Percentiles rank a stretch among this genome's conserved stretches.
These are phyloP conservation scores for Platycheirus rosarum DNA, from an alignment of 2,888 invertebrate genomes.

Conservation along the genomic window DNA sequence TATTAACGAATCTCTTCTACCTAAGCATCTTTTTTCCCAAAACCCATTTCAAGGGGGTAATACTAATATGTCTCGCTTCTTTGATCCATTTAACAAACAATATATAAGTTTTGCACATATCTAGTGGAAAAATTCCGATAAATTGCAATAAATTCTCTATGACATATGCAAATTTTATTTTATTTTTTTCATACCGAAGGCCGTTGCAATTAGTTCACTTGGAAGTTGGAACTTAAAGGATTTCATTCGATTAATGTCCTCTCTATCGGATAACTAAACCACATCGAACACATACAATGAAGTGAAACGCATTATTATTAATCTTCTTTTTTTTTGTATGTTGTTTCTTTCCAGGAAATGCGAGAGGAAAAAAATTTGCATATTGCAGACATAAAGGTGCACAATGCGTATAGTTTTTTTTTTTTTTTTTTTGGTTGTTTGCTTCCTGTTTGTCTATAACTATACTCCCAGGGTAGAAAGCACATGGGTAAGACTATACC, in stretches of 20 bases:
- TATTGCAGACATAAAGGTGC: slow-evolving; percentile 72
- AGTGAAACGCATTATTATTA: slow-evolving; percentile 33
- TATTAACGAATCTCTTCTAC: no score
- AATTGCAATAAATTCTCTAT: slow-evolving; percentile 64
- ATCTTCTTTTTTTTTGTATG: not conserved
- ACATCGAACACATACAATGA: slow-evolving; percentile 7
- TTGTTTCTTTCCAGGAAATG: slow-evolving; percentile 53
- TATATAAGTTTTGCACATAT: slow-evolving; percentile 6
- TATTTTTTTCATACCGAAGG: slow-evolving; percentile 39
- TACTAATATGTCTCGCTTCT: slow-evolving; percentile 47
- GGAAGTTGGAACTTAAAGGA: slow-evolving; percentile 50
- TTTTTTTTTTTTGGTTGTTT: slow-evolving; percentile 50
- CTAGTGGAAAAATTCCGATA: slow-evolving; percentile 58
- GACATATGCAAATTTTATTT: slow-evolving; percentile 68
- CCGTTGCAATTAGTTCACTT: slow-evolving; percentile 71
- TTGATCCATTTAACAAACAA: slow-evolving; percentile 49
- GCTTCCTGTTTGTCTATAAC: slow-evolving; percentile 55
- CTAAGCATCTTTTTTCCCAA: slow-evolving; percentile 8
- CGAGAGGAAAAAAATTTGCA: slow-evolving; percentile 69
- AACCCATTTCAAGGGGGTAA: slow-evolving; percentile 6
- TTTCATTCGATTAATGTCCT: slow-evolving; percentile 53
- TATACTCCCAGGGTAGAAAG: slow-evolving; percentile 36
- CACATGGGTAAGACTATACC: slow-evolving; percentile 29
- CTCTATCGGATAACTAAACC: slow-evolving; percentile 38
- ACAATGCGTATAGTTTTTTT: slow-evolving; percentile 65